Evolutionary conservation across 1,140 invertebrate species (phyloP), one percentile per base, ranked within the genome.

Genomic region (Zaprionus nigranus): DNA sequence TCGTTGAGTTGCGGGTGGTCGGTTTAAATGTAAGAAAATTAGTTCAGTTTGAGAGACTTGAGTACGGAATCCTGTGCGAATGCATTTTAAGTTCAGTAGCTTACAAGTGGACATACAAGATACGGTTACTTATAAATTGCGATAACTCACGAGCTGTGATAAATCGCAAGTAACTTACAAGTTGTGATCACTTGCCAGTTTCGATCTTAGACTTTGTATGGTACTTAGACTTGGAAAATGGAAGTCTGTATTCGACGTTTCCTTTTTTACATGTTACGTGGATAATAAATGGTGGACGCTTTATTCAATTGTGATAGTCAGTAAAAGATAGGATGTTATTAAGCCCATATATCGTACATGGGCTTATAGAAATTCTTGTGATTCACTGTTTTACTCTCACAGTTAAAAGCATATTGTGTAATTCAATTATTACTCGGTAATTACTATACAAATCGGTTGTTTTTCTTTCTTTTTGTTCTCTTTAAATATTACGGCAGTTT

Each of bases 401-500:
- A 79, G 28, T 79, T 82, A 68, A 74, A 81, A 82, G 40, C 30
- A 66, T 66, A 72, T 71, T 53, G 43, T 51, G 20, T 68, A 30
- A 22, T 60, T 59, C 20, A 67, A 58, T 46, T 63, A 15, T 67
- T 57, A 38, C 70, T 61, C 57, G 28, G 54, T 73, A 64, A 60
- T 74, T 59, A 63, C 69, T 85, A 75, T 85, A 84, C 66, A 85
- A 66, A 78, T 64, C 65, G 22, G 53, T 65, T 53, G 28, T 30
- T 30, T 66, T 49, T 67, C 49, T 56, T 68, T 53, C 63, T 66
- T 34, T 62, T 68, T 56, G 4, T 24, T 46, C 56, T 46, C 22
- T 53, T 69, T 79, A 67, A 86, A 82, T 81, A 86, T 82, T 82
- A 86, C 83, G 82, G 82, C 82, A 86, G 82, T 85, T 85, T 63